Evolutionary conservation across 2,888 invertebrate genomes (phyloP).

Genomic region (Melangyna quadrimaculata): DNA sequence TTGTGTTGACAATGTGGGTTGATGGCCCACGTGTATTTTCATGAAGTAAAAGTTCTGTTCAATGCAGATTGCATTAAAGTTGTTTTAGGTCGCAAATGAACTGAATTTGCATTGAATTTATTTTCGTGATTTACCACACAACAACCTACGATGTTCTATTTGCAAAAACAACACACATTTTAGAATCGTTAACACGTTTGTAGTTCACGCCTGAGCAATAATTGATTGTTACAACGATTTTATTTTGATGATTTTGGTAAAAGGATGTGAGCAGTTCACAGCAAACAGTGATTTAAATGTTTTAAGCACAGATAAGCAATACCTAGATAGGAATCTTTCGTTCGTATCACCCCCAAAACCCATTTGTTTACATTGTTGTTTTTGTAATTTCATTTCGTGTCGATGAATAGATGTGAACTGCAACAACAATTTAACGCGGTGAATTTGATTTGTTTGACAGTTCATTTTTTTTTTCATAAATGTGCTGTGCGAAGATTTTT

Average conservation of each 20-base stretch:
- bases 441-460: too few relatives aligned
- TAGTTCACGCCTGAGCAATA: constrained; percentile 24
- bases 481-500: too few relatives aligned
- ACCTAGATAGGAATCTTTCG: too few relatives aligned
- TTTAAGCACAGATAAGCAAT: too few relatives aligned
- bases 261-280: not conserved
- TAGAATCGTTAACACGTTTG: not conserved
- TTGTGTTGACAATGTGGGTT: not conserved
- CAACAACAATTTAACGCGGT: too few relatives aligned
- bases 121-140: not conserved
- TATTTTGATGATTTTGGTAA: not conserved
- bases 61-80: constrained; percentile 18
- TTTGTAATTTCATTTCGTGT: too few relatives aligned
- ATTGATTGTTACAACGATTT: constrained; percentile 10
- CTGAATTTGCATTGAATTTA: not conserved
- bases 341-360: too few relatives aligned
- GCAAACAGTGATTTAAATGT: not conserved
- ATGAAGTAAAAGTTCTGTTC: not conserved
- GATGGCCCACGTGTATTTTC: not conserved
- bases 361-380: too few relatives aligned
- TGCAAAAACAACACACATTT: not conserved
- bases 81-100: not conserved
- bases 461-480: too few relatives aligned
- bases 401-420: too few relatives aligned
- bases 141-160: constrained; percentile 17